Evolutionary conservation across 2,888 invertebrate species (phyloP).

Genomic region (Fragum whitleyi): DNA sequence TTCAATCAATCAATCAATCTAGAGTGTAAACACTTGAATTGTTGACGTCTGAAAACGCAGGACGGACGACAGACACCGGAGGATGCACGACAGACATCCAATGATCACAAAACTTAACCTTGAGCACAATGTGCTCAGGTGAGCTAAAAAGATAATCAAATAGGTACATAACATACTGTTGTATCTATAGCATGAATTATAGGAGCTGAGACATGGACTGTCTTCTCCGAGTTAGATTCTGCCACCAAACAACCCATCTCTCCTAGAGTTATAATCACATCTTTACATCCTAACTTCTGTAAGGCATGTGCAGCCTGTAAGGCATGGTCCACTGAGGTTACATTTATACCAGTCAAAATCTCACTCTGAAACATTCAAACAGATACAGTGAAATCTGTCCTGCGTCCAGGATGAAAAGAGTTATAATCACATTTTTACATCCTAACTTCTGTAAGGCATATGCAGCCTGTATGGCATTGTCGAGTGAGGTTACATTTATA

Average conservation of each 20-base stretch:
- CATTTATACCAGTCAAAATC: slow-evolving; percentile 84
- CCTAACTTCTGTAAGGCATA: slow-evolving; percentile 85
- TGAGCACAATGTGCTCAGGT: background rate
- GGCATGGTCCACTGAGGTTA: slow-evolving; percentile 87
- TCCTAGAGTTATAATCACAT: slow-evolving; percentile 94
- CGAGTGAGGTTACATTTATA: slow-evolving; percentile 75
- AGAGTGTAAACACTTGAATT: no score
- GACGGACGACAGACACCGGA: background rate
- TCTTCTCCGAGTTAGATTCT: slow-evolving; percentile 63
- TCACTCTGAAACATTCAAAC: slow-evolving; percentile 85
- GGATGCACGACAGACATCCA: background rate
- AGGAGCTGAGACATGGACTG: slow-evolving; percentile 88
- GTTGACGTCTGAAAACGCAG: background rate
- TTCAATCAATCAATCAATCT: no score
- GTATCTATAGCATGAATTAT: slow-evolving; percentile 93
- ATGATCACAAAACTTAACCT: background rate
- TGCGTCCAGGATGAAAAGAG: no score
- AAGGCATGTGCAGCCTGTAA: slow-evolving; percentile 88
- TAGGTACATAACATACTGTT: no score
- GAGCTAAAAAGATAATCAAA: background rate
- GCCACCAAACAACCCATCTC: slow-evolving; percentile 90
- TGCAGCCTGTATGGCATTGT: no score
- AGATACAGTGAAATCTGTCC: no score
- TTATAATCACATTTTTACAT: slow-evolving; percentile 90
- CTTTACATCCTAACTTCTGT: slow-evolving; percentile 88